These are phyloP conservation scores for Nomada fucata DNA, from an alignment of 2,888 invertebrate genomes.

Conservation along the genomic window DNA sequence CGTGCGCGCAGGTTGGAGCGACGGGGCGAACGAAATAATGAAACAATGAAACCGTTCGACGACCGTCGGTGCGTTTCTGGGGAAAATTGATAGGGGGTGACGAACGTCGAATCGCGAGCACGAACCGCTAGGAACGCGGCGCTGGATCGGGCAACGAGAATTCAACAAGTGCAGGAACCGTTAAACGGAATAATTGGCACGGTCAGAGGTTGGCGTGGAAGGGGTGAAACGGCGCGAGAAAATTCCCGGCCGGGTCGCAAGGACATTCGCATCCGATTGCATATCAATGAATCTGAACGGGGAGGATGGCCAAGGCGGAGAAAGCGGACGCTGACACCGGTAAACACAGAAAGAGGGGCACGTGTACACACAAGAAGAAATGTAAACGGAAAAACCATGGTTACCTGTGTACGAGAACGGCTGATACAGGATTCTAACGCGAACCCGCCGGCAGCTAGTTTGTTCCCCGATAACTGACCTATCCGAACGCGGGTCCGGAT, in stretches of 20 bases:
- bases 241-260: constrained; percentile 1
- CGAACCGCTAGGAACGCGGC: constrained; percentile 19
- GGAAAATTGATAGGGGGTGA: constrained; percentile 8
- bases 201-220: neutral
- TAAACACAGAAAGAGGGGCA: neutral
- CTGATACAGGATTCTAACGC: constrained; percentile 64
- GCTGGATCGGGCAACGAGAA: constrained; percentile 33
- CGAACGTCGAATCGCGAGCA: constrained; percentile 16
- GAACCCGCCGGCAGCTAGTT: constrained; percentile 60
- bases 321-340: neutral
- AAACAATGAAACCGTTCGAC: neutral
- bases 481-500: constrained; percentile 64
- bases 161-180: constrained; percentile 61
- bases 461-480: constrained; percentile 71
- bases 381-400: constrained; percentile 39
- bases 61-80: constrained; percentile 13
- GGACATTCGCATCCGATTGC: neutral
- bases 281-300: no score
- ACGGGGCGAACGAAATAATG: neutral
- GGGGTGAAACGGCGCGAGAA: neutral
- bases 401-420: constrained; percentile 55
- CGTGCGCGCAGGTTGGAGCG: no score
- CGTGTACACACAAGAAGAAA: neutral
- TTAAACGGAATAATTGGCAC: constrained; percentile 19
- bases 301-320: no score